Conservation (phyloP, 2,888 invertebrate species). For the Dynastes tityus region DNA sequence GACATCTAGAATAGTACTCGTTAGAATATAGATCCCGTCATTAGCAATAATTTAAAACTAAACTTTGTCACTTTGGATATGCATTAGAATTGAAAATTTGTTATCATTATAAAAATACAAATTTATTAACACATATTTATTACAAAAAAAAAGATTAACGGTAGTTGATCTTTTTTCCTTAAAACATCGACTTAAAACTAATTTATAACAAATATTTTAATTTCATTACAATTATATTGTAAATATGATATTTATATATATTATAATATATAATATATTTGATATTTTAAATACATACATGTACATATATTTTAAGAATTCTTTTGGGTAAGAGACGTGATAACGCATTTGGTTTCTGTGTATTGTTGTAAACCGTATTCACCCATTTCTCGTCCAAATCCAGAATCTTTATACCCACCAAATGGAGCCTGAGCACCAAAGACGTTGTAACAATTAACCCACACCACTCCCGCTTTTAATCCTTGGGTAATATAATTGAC, state of each 20-base stretch:
- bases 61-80: no score
- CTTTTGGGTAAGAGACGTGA: conserved; percentile 65
- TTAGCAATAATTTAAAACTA: no score
- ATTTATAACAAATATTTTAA: background rate
- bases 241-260: background rate
- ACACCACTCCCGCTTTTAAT: conserved; percentile 87
- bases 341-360: conserved; percentile 95
- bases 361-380: conserved; percentile 95
- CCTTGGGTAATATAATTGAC: conserved; percentile 87
- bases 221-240: no score
- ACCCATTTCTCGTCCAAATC: conserved; percentile 95
- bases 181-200: background rate
- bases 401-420: conserved; percentile 98
- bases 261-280: background rate
- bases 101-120: conserved; percentile 10
- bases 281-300: background rate
- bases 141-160: background rate
- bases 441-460: conserved; percentile 96
- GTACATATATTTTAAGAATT: conserved; percentile 45
- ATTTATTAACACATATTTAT: conserved; percentile 3
- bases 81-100: background rate
- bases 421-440: conserved; percentile 91
- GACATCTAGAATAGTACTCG: no score
- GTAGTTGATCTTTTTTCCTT: background rate
- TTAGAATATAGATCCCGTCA: no score